These are phyloP conservation scores for Polyommatus icarus DNA, from an alignment of 2,888 invertebrate species.

Conservation along the genomic window DNA sequence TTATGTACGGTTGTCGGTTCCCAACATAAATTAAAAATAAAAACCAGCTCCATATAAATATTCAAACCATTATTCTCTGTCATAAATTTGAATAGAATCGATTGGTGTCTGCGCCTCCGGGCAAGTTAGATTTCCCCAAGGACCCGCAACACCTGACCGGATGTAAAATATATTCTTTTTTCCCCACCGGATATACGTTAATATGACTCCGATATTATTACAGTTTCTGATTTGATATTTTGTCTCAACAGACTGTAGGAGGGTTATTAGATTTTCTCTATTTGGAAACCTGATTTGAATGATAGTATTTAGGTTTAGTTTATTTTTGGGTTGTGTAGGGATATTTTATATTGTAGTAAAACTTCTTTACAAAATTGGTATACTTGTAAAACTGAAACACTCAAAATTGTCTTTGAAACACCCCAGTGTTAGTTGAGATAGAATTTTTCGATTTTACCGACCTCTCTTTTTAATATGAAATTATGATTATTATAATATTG, in stretches of 20 bases:
- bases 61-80: conserved; percentile 71
- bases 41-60: conserved; percentile 51
- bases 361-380: too few species aligned
- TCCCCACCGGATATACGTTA: conserved; percentile 38
- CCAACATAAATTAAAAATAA: too few species aligned
- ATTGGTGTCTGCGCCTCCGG: conserved; percentile 79
- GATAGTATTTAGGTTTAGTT: not conserved
- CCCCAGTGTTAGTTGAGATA: too few species aligned
- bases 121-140: conserved; percentile 79
- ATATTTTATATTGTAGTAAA: not conserved
- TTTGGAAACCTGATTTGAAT: not conserved
- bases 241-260: not conserved
- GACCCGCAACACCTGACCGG: conserved; percentile 79
- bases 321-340: not conserved
- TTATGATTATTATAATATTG: too few species aligned
- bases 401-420: too few species aligned
- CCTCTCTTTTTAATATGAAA: too few species aligned
- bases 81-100: conserved; percentile 81
- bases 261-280: not conserved
- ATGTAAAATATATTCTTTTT: conserved; percentile 76
- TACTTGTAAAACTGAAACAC: too few species aligned
- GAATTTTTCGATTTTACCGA: too few species aligned
- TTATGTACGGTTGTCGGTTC: too few species aligned
- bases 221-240: conserved; percentile 20
- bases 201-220: conserved; percentile 31